Conservation (phyloP, 1,140 invertebrate genomes). For the Pseudachorutes palmiensis region DNA sequence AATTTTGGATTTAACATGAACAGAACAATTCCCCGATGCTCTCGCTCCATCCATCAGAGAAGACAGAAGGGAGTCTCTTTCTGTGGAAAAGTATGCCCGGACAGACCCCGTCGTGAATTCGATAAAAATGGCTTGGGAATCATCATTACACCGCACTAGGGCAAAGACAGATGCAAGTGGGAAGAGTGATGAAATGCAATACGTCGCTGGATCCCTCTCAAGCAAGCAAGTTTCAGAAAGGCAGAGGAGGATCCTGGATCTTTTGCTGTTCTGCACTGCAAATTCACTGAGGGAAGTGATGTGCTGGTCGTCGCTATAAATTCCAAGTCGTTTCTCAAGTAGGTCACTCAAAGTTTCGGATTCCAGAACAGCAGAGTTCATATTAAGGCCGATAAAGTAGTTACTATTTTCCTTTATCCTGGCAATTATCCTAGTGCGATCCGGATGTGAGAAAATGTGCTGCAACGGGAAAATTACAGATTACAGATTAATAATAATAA, state of each 20-base stretch:
- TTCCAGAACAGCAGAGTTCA: conserved; percentile 18
- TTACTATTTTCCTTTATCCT: conserved; percentile 30
- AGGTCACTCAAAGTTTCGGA: conserved; percentile 20
- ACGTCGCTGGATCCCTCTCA: conserved; percentile 92
- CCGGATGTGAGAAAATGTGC: conserved; percentile 37
- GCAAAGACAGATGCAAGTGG: conserved; percentile 57
- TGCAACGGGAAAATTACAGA: conserved; percentile 22
- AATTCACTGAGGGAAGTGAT: conserved; percentile 89
- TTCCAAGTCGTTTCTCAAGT: conserved; percentile 27
- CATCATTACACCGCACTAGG: conserved; percentile 75
- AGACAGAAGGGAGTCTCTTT: conserved; percentile 86
- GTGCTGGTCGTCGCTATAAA: conserved; percentile 68
- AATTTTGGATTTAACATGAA: conserved; percentile 83
- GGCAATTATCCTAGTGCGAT: conserved; percentile 24
- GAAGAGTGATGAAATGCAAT: conserved; percentile 45
- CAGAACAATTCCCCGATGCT: conserved; percentile 91
- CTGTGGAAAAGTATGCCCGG: conserved; percentile 75
- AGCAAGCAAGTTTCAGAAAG: conserved; percentile 90
- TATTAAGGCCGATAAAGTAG: conserved; percentile 27
- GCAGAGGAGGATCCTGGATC: conserved; percentile 72
- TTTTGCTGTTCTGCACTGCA: conserved; percentile 76
- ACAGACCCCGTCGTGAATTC: conserved; percentile 89
- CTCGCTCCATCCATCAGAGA: conserved; percentile 91
- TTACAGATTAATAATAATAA: too few species aligned
- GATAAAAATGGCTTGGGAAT: conserved; percentile 87